phyloP scores from a whole-genome alignment of 2,797 vertebrate genomes.

The Chelidonichthys spinosus region DNA sequence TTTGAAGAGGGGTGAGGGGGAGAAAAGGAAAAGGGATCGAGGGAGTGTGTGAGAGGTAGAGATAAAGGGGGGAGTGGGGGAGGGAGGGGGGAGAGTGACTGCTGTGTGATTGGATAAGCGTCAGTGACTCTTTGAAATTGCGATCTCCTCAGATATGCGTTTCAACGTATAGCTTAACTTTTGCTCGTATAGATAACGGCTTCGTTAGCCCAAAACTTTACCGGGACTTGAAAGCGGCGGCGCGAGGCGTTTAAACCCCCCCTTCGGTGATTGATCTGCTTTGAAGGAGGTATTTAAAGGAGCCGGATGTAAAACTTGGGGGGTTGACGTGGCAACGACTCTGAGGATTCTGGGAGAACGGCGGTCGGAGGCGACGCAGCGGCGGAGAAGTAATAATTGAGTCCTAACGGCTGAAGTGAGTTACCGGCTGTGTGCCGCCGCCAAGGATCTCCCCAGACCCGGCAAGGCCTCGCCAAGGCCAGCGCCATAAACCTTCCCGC shows the following conservation, averaged over 20 bases:
- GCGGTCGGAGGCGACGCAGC: constrained; percentile 30
- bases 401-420: constrained; percentile 65
- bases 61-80: background rate
- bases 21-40: constrained; percentile 50
- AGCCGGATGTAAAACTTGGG: constrained; percentile 33
- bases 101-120: constrained; percentile 79
- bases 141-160: constrained; percentile 69
- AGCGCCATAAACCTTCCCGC: constrained; percentile 69
- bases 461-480: constrained; percentile 68
- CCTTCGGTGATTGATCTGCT: constrained; percentile 55
- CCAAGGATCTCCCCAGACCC: constrained; percentile 73
- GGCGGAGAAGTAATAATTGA: constrained; percentile 65
- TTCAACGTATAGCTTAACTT: constrained; percentile 71
- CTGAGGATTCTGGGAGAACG: background rate
- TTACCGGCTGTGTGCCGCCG: constrained; percentile 66
- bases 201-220: constrained; percentile 59
- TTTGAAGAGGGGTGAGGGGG: background rate
- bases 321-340: constrained; percentile 37
- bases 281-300: constrained; percentile 43
- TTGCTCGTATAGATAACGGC: constrained; percentile 68
- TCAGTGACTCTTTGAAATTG: constrained; percentile 80
- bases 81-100: constrained; percentile 37
- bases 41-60: constrained; percentile 67
- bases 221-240: constrained; percentile 64
- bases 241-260: constrained; percentile 20